phyloP scores from a whole-genome alignment of 2,888 invertebrate genomes.

The Ferdinandea cuprea region DNA sequence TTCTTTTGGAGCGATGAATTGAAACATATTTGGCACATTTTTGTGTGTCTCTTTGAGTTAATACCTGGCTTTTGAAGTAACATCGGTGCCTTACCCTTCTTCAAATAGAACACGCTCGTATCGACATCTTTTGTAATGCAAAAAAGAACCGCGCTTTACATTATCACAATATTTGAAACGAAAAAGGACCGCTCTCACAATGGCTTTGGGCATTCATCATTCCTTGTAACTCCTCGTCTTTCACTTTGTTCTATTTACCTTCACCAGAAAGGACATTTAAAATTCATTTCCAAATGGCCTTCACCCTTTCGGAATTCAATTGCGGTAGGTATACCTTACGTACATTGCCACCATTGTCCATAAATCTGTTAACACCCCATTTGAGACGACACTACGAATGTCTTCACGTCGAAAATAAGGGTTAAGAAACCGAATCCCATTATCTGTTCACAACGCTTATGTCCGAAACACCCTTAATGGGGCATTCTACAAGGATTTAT shows the following conservation, averaged over 20 bases:
- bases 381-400: conserved; percentile 43
- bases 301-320: conserved; percentile 14
- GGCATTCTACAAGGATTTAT: conserved; percentile 69
- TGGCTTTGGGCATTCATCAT: too few relatives aligned
- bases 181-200: too few relatives aligned
- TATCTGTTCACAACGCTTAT: conserved; percentile 58
- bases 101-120: too few relatives aligned
- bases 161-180: too few relatives aligned
- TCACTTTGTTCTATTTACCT: not conserved
- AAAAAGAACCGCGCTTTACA: too few relatives aligned
- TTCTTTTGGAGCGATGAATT: too few relatives aligned
- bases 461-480: conserved; percentile 73
- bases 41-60: too few relatives aligned
- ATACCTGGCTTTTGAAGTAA: too few relatives aligned
- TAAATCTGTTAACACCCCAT: conserved; percentile 72
- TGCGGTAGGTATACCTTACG: not conserved
- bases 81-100: too few relatives aligned
- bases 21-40: too few relatives aligned
- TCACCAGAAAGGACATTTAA: conserved; percentile 19
- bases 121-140: too few relatives aligned
- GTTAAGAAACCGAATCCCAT: conserved; percentile 48
- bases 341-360: conserved; percentile 61
- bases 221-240: not conserved
- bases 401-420: conserved; percentile 8
- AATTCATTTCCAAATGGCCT: conserved; percentile 40